Percentiles rank a stretch among this genome's conserved stretches.
Conservation (phyloP, 2,888 invertebrate species). For the Ormia ochracea region DNA sequence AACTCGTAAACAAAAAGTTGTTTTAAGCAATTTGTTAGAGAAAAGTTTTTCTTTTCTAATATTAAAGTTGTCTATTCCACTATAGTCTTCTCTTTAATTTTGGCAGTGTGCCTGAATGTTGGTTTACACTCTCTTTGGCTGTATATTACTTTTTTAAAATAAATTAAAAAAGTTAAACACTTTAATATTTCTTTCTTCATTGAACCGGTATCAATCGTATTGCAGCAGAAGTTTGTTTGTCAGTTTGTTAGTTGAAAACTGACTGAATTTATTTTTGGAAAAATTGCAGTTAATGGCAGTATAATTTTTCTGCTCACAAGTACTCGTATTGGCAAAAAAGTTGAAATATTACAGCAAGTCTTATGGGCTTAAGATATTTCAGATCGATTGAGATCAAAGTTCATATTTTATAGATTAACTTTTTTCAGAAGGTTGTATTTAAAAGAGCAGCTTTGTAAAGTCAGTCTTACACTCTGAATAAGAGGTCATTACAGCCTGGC, state of each 20-base stretch:
- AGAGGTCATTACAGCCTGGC: too few relatives aligned
- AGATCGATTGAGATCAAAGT: not conserved
- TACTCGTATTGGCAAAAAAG: not conserved
- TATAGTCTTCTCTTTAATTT: not conserved
- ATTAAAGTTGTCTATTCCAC: conserved; percentile 48
- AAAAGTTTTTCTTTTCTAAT: conserved; percentile 33
- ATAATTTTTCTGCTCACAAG: not conserved
- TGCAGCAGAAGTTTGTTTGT: conserved; percentile 29
- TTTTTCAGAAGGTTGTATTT: too few relatives aligned
- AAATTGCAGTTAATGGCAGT: not conserved
- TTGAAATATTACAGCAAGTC: not conserved
- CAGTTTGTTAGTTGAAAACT: conserved; percentile 13
- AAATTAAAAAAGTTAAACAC: conserved; percentile 53
- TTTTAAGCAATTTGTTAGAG: conserved; percentile 45
- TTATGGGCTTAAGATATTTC: too few relatives aligned
- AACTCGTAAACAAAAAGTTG: conserved; percentile 42
- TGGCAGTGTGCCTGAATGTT: conserved; percentile 18
- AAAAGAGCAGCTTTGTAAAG: too few relatives aligned
- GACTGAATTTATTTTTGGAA: conserved; percentile 8
- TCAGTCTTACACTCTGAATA: too few relatives aligned
- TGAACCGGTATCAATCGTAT: conserved; percentile 8
- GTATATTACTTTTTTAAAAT: conserved; percentile 23
- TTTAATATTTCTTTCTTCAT: conserved; percentile 22
- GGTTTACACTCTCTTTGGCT: conserved; percentile 3
- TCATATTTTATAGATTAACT: too few relatives aligned